Conservation (phyloP, 92 coral and sea anemone species). For the Epizoanthus scotinus region DNA sequence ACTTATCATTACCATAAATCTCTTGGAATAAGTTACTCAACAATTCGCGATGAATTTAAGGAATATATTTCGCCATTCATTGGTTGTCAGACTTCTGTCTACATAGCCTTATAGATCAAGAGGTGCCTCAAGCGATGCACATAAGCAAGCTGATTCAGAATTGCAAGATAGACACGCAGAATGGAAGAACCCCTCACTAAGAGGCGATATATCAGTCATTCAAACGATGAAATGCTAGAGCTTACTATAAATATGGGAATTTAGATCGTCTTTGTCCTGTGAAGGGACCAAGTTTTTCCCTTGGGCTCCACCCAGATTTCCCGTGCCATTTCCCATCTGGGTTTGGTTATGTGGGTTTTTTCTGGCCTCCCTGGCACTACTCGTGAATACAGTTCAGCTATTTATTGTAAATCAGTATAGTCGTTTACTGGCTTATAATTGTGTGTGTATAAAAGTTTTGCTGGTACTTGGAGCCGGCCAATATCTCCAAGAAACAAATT, state of each 20-base stretch:
- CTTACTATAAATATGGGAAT: no score
- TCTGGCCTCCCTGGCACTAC: no score
- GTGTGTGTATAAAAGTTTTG: no score
- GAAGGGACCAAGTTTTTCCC: neutral
- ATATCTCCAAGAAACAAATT: no score
- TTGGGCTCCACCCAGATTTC: slow-evolving; percentile 20
- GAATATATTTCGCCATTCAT: slow-evolving; percentile 1
- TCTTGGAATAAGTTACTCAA: neutral
- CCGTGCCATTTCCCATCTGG: neutral
- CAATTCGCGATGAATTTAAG: slow-evolving; percentile 6
- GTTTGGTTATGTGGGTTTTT: no score
- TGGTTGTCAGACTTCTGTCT: neutral
- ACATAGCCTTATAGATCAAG: slow-evolving; percentile 23
- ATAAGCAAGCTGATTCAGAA: neutral
- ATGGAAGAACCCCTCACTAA: slow-evolving; percentile 18
- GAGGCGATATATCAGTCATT: no score
- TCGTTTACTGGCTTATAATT: no score
- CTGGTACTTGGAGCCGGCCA: no score
- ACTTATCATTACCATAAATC: slow-evolving; percentile 1
- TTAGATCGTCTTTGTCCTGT: no score
- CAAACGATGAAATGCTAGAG: no score
- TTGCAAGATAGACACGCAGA: slow-evolving; percentile 9
- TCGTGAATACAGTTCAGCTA: no score
- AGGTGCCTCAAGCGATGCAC: neutral
- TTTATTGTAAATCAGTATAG: no score